Evolutionary conservation across 1,140 invertebrate genomes (phyloP).

Genomic region (Phthorimaea operculella): DNA sequence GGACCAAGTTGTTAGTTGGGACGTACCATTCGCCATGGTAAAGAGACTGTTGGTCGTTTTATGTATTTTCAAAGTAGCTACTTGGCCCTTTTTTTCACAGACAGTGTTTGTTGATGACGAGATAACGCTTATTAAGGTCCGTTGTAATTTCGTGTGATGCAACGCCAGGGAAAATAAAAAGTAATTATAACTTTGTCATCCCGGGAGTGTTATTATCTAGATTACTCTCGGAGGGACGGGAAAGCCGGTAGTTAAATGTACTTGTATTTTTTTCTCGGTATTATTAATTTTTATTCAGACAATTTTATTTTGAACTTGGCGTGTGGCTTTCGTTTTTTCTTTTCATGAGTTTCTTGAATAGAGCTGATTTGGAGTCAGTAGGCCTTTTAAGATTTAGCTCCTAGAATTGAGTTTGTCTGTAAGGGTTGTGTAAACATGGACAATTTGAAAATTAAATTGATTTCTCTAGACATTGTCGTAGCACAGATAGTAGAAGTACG

Average conservation of each 20-base stretch:
- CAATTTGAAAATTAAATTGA: too few species aligned
- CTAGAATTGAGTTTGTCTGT: too few species aligned
- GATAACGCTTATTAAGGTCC: conserved; percentile 4
- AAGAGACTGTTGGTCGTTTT: too few species aligned
- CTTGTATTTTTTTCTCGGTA: conserved; percentile 5
- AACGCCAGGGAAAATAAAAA: conserved; percentile 19
- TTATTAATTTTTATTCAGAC: conserved; percentile 10
- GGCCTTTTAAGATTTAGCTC: too few species aligned
- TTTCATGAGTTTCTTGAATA: background rate
- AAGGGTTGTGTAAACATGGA: too few species aligned
- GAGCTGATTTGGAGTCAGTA: too few species aligned
- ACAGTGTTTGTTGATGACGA: background rate
- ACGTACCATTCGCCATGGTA: too few species aligned
- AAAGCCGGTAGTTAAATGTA: conserved; percentile 5
- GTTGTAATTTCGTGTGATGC: conserved; percentile 5
- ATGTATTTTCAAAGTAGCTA: background rate
- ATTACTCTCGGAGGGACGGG: conserved; percentile 10
- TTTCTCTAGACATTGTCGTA: too few species aligned
- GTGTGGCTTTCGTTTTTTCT: background rate
- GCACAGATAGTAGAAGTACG: too few species aligned
- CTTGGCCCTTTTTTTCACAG: background rate
- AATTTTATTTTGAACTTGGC: conserved; percentile 7
- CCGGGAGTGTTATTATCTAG: conserved; percentile 20
- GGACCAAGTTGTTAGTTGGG: too few species aligned
- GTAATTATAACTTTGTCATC: conserved; percentile 29